Evolutionary conservation across 2,797 vertebrate genomes (phyloP).

Genomic region (Pogonophryne albipinna): DNA sequence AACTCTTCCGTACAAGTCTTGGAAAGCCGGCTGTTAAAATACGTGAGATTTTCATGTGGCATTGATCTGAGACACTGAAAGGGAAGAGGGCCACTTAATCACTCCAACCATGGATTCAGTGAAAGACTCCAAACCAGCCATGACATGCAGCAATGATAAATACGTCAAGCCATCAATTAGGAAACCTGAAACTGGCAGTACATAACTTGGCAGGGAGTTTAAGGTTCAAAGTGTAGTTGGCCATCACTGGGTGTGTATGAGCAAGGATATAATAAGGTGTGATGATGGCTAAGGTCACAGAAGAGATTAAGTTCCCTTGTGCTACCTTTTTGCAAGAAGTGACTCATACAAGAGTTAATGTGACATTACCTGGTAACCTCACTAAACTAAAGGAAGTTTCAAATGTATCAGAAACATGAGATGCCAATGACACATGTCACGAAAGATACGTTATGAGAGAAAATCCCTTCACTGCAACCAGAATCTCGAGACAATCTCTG

Average conservation of each 20-base stretch:
- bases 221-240: slow-evolving; percentile 39
- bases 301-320: slow-evolving; percentile 33
- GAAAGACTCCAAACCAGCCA: slow-evolving; percentile 53
- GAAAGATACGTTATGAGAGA: slow-evolving; percentile 11
- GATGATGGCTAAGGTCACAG: slow-evolving; percentile 41
- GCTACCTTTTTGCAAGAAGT: slow-evolving; percentile 7
- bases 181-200: slow-evolving; percentile 55
- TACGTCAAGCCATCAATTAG: slow-evolving; percentile 62
- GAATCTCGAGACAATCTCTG: slow-evolving; percentile 2
- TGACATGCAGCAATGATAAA: slow-evolving; percentile 60
- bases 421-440: neutral
- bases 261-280: slow-evolving; percentile 47
- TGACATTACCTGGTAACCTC: neutral
- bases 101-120: slow-evolving; percentile 39
- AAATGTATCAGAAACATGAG: slow-evolving; percentile 15
- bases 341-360: neutral
- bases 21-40: slow-evolving; percentile 23
- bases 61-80: slow-evolving; percentile 63
- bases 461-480: slow-evolving; percentile 1
- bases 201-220: slow-evolving; percentile 41
- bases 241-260: slow-evolving; percentile 23
- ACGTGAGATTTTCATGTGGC: slow-evolving; percentile 39
- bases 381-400: slow-evolving; percentile 7
- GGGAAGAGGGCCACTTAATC: slow-evolving; percentile 75
- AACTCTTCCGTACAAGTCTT: slow-evolving; percentile 12